Evolutionary conservation across 2,797 vertebrate species (phyloP), one percentile per base, ranked within the genome.

Genomic region (Uromys caudimaculatus): DNA sequence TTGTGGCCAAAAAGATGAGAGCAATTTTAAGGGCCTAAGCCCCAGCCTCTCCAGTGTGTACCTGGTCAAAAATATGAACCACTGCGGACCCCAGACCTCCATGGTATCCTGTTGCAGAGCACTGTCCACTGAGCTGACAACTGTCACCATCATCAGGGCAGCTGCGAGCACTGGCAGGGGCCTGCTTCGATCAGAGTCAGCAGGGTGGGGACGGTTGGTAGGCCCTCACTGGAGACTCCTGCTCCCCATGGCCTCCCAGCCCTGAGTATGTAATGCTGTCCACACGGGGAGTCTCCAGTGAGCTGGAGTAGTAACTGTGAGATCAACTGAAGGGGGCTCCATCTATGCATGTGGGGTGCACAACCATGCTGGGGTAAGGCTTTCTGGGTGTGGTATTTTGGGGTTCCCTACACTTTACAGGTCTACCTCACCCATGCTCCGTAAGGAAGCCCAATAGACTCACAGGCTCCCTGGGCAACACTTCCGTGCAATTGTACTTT

Each of bases 1-100:
- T 89, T 67, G 56, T 78, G 3, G 52, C 52, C 81, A 84, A 96
- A 89, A 77, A 81, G 67, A 82, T 47, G 13, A 93, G 38, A 92
- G 14, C 16, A 38, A 69, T 71, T 56, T 87, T 67, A 92, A 69
- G 4, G 23, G 52, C 41, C 69, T 76, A 87, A 97, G 41, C 8
- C 4, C 73, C 60, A 86, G 69, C 19, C 52, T 95, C n/a, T 92
- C 41, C 27, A 76, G 38, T 38, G 58, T 13, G 47, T 29, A 89
- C 27, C n/a, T 41, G 13, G 58, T 79, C 23, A 82, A 83, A 88
- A 95, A 93, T 21, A 73, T 38, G 82, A 50, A 77, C 19, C 1
- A 75, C 5, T 6, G 77, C 44, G 9, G 27, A 87, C 16, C 60
- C 21, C 9, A 89, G 29, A 64, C 60, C 29, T 84, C 56, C n/a